These are phyloP conservation scores for Danio aesculapii DNA, from an alignment of 2,797 vertebrate species.

Conservation along the genomic window DNA sequence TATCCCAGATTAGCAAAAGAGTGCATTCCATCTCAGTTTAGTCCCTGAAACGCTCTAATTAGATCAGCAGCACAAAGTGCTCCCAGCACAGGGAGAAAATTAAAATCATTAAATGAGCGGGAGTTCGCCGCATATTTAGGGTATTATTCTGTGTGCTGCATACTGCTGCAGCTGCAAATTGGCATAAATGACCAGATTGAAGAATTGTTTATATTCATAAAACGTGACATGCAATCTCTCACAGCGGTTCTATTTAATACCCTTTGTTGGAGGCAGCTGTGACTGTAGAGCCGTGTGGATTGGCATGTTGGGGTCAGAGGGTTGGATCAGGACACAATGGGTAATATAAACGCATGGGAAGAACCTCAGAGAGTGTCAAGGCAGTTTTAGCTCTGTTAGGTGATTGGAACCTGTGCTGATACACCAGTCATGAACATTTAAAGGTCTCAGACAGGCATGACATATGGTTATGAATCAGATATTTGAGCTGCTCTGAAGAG, in stretches of 20 bases:
- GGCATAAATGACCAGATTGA: conserved; percentile 39
- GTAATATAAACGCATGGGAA: conserved; percentile 44
- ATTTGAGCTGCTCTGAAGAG: neutral
- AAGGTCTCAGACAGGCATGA: neutral
- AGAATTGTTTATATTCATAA: conserved; percentile 32
- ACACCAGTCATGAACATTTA: conserved; percentile 7
- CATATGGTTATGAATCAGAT: conserved; percentile 18
- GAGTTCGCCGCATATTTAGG: conserved; percentile 41
- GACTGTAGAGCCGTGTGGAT: conserved; percentile 1
- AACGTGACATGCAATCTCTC: conserved; percentile 21
- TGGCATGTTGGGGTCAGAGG: conserved; percentile 26
- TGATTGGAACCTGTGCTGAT: conserved; percentile 28
- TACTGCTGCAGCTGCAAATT: conserved; percentile 36
- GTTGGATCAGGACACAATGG: conserved; percentile 51
- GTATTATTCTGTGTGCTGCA: conserved; percentile 13
- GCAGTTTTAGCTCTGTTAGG: conserved; percentile 35
- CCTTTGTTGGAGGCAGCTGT: conserved; percentile 39
- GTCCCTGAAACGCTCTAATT: conserved; percentile 60
- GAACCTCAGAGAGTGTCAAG: conserved; percentile 13
- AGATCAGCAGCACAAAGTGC: conserved; percentile 61
- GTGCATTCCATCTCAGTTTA: conserved; percentile 50
- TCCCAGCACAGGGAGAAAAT: conserved; percentile 62
- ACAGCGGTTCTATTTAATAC: conserved; percentile 22
- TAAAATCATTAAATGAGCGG: conserved; percentile 61
- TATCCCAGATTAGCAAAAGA: conserved; percentile 31